A percentile compares a stretch with the other conserved stretches of the same genome.
Evolutionary conservation across 2,797 vertebrate genomes (phyloP).

Genomic region (Lagocephalus sceleratus): DNA sequence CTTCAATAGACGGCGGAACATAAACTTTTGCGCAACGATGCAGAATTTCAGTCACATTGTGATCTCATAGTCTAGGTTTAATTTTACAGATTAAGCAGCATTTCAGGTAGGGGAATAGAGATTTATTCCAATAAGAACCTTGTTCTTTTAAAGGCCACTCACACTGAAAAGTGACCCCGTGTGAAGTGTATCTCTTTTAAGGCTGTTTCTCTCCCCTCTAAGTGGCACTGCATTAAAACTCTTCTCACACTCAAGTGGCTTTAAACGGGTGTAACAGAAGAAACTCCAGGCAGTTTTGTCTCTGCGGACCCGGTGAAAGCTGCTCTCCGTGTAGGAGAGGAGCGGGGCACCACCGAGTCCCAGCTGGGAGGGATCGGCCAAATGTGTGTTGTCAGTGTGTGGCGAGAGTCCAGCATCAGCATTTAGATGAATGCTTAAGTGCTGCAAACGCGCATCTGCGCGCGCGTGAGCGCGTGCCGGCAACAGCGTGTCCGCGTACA

Average conservation of each 20-base stretch:
- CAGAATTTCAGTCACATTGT: too few species aligned
- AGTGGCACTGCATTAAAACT: conserved; percentile 70
- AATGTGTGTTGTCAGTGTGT: conserved; percentile 61
- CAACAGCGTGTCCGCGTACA: too few species aligned
- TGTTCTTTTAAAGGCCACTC: conserved; percentile 29
- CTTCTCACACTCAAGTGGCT: conserved; percentile 67
- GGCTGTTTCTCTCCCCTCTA: conserved; percentile 57
- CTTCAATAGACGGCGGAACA: too few species aligned
- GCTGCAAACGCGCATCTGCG: conserved; percentile 3
- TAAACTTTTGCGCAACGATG: too few species aligned
- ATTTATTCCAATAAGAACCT: conserved; percentile 24
- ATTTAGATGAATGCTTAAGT: conserved; percentile 55
- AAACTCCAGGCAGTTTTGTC: conserved; percentile 65
- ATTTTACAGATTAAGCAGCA: neutral
- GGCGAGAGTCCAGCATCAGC: conserved; percentile 54
- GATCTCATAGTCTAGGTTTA: too few species aligned
- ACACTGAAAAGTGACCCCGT: conserved; percentile 34
- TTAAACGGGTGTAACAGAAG: conserved; percentile 62
- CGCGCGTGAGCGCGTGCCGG: neutral
- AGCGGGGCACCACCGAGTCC: conserved; percentile 48
- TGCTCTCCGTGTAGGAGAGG: conserved; percentile 60
- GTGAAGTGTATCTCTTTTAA: conserved; percentile 53
- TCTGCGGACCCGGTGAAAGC: conserved; percentile 64
- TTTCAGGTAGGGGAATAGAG: conserved; percentile 6
- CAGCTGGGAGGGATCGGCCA: conserved; percentile 59